These are phyloP conservation scores for Phytoseiulus persimilis DNA, from an alignment of 2,888 invertebrate species.

Conservation along the genomic window DNA sequence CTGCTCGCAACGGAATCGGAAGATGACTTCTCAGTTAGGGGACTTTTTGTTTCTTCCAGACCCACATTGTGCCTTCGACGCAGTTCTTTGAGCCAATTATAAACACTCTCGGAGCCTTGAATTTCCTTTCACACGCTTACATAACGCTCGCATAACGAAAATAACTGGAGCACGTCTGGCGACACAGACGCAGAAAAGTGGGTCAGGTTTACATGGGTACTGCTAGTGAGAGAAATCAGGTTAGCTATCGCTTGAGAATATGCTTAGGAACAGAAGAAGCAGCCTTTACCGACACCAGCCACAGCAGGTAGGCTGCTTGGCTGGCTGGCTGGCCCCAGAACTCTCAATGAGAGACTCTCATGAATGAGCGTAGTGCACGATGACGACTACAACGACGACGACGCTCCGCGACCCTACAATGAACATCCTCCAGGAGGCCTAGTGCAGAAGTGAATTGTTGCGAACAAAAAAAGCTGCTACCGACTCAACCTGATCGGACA, in stretches of 20 bases:
- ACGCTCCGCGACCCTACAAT: not conserved
- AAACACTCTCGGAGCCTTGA: not conserved
- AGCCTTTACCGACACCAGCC: not conserved
- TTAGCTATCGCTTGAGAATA: not conserved
- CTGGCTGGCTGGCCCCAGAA: not conserved
- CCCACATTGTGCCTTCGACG: not conserved
- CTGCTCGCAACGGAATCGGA: no score
- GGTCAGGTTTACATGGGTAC: not conserved
- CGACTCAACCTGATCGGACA: not conserved
- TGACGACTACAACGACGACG: not conserved
- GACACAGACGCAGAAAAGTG: not conserved
- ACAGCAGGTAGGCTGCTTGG: not conserved
- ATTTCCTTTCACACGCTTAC: conserved; percentile 5
- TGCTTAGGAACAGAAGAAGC: not conserved
- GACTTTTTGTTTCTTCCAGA: not conserved
- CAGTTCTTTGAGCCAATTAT: not conserved
- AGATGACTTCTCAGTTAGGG: no score
- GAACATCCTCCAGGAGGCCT: conserved; percentile 5
- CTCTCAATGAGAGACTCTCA: not conserved
- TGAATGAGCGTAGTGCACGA: not conserved
- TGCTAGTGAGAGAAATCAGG: not conserved
- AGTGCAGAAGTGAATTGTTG: not conserved
- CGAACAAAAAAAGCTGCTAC: not conserved
- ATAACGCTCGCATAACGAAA: not conserved
- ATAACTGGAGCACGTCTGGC: not conserved